These are phyloP conservation scores for Epistrophe eligans DNA, from an alignment of 2,888 invertebrate species.

Conservation along the genomic window DNA sequence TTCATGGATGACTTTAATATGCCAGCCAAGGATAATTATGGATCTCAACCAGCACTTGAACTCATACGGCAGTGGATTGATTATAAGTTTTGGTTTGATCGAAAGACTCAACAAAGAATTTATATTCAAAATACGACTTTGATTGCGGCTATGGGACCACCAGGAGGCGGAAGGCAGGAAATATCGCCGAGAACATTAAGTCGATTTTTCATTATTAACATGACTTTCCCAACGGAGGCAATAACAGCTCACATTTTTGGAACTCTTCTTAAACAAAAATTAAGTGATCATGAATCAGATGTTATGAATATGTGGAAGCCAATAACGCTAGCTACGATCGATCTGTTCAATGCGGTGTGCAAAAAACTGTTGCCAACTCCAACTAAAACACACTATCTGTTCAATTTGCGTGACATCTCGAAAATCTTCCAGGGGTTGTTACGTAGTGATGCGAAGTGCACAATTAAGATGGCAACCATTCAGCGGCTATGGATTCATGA, in stretches of 20 bases:
- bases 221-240: constrained; percentile 92
- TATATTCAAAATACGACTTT: constrained; percentile 92
- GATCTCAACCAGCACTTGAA: constrained; percentile 95
- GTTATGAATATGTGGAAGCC: constrained; percentile 88
- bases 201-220: constrained; percentile 90
- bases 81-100: constrained; percentile 95
- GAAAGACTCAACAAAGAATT: constrained; percentile 90
- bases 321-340: constrained; percentile 90
- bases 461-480: constrained; percentile 89
- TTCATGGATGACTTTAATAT: constrained; percentile 97
- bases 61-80: constrained; percentile 93
- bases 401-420: constrained; percentile 94
- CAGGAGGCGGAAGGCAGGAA: constrained; percentile 93
- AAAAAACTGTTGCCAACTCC: constrained; percentile 93
- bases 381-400: constrained; percentile 94
- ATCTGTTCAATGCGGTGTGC: constrained; percentile 90
- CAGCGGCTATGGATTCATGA: constrained; percentile 95
- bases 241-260: constrained; percentile 93
- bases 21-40: constrained; percentile 95
- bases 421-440: constrained; percentile 93
- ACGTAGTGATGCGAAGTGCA: constrained; percentile 90
- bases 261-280: constrained; percentile 92
- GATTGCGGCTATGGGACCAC: constrained; percentile 93
- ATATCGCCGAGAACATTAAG: constrained; percentile 92
- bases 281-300: constrained; percentile 91